Base-by-base conservation (phyloP, 2,797 vertebrate genomes). In the Lagorchestes hirsutus region DNA sequence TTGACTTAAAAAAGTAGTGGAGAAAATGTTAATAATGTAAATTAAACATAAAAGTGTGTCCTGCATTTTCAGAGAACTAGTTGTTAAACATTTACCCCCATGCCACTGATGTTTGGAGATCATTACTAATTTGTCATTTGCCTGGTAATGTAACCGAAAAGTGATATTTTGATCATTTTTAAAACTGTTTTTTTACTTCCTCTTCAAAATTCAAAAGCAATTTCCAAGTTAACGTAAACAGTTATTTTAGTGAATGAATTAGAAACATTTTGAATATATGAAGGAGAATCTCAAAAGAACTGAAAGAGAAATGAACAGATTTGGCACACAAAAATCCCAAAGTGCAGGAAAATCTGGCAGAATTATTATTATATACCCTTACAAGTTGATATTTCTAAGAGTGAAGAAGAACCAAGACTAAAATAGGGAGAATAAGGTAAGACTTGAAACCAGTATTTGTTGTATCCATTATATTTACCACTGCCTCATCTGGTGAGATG, bases 131-230 rank as follows among this genome's bases (percentile, higher is more conserved):
- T 82, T 46, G 18, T 82, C n/a, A 82, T 46, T 22, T 82, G 67
- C 67, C 67, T 82, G 5, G 5, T 40, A 18, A 82, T 82, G n/a
- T 40, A 82, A 46, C 22, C 6, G 18, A 82, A 82, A 82, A 18
- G 18, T 82, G n/a, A 82, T 46, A 82, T 40, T 82, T 40, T 46
- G 56, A 93, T 90, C 55, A 34, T 34, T 56, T 95, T 97, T 58
- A 95, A 97, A 90, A 92, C 54, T 52, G 18, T 22, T 5, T 54
- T 50, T 58, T 92, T 12, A 59, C 55, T 94, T 82, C n/a, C 67
- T 82, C 92, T 91, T 46, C 93, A 92, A 94, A 94, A 54, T 94
- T 67, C 96, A 92, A 92, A 90, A 90, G 93, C 90, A 95, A 59
- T 14, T 67, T n/a, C 6, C 52, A 52, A 52, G 52, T 52, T 52